Conservation (phyloP, 2,888 invertebrate genomes). For the Vandiemenella viatica region DNA sequence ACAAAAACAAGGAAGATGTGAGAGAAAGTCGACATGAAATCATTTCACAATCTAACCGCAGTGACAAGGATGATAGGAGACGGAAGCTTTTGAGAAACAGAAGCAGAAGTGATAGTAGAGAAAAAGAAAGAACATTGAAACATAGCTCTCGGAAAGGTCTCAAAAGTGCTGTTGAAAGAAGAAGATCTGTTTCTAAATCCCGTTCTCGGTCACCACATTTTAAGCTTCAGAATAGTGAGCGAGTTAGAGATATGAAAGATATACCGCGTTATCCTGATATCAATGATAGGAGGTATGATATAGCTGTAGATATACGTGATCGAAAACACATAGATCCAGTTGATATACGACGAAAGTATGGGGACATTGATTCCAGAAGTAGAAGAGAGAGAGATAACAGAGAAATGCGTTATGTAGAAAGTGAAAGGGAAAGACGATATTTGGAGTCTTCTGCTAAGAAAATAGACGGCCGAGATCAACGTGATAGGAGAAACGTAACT, state of each 20-base stretch:
- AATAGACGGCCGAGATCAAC: conserved; percentile 34
- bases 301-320: conserved; percentile 4
- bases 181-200: conserved; percentile 10
- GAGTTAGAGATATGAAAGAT: too few relatives aligned
- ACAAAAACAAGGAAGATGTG: background rate
- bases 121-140: conserved; percentile 1
- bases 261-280: background rate
- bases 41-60: background rate
- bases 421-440: conserved; percentile 26
- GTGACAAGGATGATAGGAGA: background rate
- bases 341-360: too few relatives aligned
- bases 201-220: conserved; percentile 12
- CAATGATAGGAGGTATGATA: conserved; percentile 5
- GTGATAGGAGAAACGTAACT: conserved; percentile 26
- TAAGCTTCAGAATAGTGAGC: conserved; percentile 2
- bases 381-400: too few relatives aligned
- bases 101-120: conserved; percentile 10
- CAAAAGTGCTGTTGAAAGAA: conserved; percentile 14
- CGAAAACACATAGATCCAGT: conserved; percentile 1
- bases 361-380: background rate
- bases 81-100: conserved; percentile 5
- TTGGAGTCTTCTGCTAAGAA: too few relatives aligned
- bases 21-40: background rate
- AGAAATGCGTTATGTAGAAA: background rate
- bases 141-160: conserved; percentile 8